Base-by-base conservation (phyloP, 2,797 vertebrate species). In the Poecilia gillii region DNA sequence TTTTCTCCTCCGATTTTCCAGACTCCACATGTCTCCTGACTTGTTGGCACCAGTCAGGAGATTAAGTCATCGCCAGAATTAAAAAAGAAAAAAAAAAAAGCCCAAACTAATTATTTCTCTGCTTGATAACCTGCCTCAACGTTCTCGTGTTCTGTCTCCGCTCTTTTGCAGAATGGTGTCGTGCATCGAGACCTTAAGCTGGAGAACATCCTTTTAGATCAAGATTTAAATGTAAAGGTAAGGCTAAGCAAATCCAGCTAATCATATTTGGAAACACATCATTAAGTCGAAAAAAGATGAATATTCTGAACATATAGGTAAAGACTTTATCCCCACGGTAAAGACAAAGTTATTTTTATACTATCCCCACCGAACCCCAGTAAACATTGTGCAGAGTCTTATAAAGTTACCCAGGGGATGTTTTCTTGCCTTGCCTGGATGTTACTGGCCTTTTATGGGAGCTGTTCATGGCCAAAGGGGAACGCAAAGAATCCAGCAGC, bases 131-230 rank as follows among this genome's bases (percentile, higher is more conserved):
- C 64, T 77, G 79, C 74, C 68, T 83, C 74, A 4, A 70, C 66
- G 41, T 55, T 79, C 51, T 91, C 33, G 87, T 31, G 39, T 16
- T 81, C 49, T 82, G n/a, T 78, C 51, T 81, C 68, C 83, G 20
- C 39, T 83, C 72, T 89, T 73, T 85, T 90, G 77, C 86, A 97
- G 96, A 96, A 94, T 5, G 93, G 93, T 14, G 93, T 97, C 46
- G 96, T 96, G 80, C 96, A 97, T 90, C 94, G 96, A 82, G 96
- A 97, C 90, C 95, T 97, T 70, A 97, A 97, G 88, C 92, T 97
- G 76, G 96, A 97, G 87, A 97, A 97, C 90, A 95, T 97, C 79
- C 95, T 97, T 75, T 88, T 97, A 83, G 96, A 96, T 89, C 88
- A 94, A 89, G 95, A 96, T 80, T 79, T 95, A 3, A 96, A 95